Evolutionary conservation across 1,140 invertebrate genomes (phyloP).

Genomic region (Bombus pyrosoma): DNA sequence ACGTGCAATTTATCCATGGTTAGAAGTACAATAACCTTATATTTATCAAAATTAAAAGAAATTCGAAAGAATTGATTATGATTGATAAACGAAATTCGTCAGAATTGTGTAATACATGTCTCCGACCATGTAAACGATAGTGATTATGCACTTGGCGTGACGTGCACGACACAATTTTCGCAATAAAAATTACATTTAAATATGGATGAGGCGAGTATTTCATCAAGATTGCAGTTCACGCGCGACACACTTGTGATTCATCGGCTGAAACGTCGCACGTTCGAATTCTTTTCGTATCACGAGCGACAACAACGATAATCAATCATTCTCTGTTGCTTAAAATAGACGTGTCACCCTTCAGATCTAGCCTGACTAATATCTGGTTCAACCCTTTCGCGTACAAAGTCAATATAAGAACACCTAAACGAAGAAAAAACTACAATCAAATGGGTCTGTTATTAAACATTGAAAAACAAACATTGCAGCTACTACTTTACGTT

Average conservation of each 20-base stretch:
- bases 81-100: background rate
- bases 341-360: background rate
- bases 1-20: background rate
- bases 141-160: background rate
- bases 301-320: background rate
- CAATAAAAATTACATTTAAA: constrained; percentile 55
- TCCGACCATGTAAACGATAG: background rate
- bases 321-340: background rate
- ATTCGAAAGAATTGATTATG: background rate
- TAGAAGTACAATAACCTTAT: background rate
- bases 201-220: constrained; percentile 64
- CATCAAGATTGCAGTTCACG: constrained; percentile 68
- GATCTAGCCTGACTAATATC: background rate
- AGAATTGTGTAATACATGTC: background rate
- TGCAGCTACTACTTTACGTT: background rate
- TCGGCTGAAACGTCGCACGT: constrained; percentile 34
- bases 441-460: background rate
- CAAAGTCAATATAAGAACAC: background rate
- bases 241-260: constrained; percentile 67
- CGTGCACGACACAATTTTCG: constrained; percentile 60
- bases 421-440: background rate
- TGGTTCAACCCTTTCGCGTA: background rate
- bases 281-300: constrained; percentile 62
- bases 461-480: background rate
- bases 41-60: background rate